Evolutionary conservation across 2,888 invertebrate genomes (phyloP), one percentile per base, ranked within the genome.

Genomic region (Pachliopta kotzebuea): DNA sequence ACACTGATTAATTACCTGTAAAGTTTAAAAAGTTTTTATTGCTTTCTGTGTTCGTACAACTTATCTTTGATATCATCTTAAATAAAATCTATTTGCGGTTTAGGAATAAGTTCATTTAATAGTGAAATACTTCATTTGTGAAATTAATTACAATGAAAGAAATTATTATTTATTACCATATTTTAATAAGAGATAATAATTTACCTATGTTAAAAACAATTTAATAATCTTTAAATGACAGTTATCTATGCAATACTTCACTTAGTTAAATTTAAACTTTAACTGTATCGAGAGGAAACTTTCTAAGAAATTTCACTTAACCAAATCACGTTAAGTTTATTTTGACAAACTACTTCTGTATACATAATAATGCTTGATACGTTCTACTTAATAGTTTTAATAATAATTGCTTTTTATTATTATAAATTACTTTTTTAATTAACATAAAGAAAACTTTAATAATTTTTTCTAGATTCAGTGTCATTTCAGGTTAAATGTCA

Each of bases 291-390:
- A 45, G 26, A 52, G 53, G 53, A 58, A 57, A 37, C 42, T n/a
- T 52, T 63, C 62, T 53, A 63, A 58, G 53, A 6, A 17, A 57
- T 17, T 53, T 45, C 52, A 52, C 53, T 42, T 58, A 53, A 63
- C 18, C 42, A 14, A n/a, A 26, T 50, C 0, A 63, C 42, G 24
- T 52, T 17, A 49, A 24, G 26, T 45, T 7, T 20, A 54, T 54
- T 60, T 55, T 20, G 45, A 52, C 21, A 18, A 49, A n/a, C 8
- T 20, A 14, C 11, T 21, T 21, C 11, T 21, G 11, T 50, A 21
- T 18, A 18, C 20, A 31, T 29, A 20, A 53, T 11, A 23, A 14
- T 23, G 14, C 11, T 17, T 1, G 23, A 24, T 23, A 24, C 11
- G 21, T 53, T 53, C n/a, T 11, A 53, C 4, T 53, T 53, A 53